These are phyloP conservation scores for Zapus hudsonius DNA, from an alignment of 2,113 vertebrate genomes.

Conservation along the genomic window DNA sequence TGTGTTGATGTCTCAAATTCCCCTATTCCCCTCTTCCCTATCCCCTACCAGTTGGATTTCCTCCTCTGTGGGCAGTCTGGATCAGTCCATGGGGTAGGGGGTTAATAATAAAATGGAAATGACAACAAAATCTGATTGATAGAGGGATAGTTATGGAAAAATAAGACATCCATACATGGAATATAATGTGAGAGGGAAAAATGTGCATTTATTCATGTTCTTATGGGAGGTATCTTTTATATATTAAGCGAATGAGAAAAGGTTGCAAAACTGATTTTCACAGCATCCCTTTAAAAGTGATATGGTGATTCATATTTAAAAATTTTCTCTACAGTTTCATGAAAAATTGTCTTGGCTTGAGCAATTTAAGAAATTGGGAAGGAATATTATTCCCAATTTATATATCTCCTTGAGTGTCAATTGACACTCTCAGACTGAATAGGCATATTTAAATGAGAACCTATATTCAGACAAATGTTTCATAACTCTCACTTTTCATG, in stretches of 20 bases:
- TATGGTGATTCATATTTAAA: constrained; percentile 2
- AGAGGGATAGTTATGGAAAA: not conserved
- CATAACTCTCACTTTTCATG: constrained; percentile 1
- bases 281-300: not conserved
- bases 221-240: not conserved
- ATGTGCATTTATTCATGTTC: not conserved
- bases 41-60: too few species aligned
- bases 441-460: constrained; percentile 4
- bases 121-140: not conserved
- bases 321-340: constrained; percentile 22
- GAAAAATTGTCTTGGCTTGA: not conserved
- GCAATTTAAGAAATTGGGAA: constrained; percentile 36
- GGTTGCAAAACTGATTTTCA: constrained; percentile 14
- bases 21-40: too few species aligned
- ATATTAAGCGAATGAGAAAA: not conserved
- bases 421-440: constrained; percentile 30
- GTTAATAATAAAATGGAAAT: not conserved
- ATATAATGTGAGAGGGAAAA: not conserved
- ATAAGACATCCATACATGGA: not conserved
- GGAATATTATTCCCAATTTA: constrained; percentile 44
- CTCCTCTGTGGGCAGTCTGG: too few species aligned
- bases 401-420: not conserved
- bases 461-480: constrained; percentile 19
- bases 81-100: too few species aligned
- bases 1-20: too few species aligned